phyloP scores from a whole-genome alignment of 2,797 vertebrate genomes.

The Apogon hyalosoma region DNA sequence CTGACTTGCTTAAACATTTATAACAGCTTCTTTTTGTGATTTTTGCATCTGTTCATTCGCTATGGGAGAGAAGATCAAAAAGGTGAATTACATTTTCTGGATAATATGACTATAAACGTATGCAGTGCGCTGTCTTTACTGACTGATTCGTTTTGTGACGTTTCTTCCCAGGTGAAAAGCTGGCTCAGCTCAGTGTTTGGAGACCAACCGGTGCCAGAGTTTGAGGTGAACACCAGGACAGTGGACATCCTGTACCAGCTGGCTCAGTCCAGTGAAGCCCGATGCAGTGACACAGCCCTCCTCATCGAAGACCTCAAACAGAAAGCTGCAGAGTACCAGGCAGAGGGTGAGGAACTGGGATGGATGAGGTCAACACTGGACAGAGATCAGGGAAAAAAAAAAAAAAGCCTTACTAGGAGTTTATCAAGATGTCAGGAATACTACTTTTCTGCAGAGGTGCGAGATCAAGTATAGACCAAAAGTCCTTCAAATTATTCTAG shows the following conservation, averaged over 20 bases:
- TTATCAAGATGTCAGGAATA: background rate
- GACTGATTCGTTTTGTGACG: background rate
- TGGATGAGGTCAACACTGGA: background rate
- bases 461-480: too few species aligned
- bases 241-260: constrained; percentile 85
- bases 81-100: constrained; percentile 50
- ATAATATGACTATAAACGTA: fast-evolving
- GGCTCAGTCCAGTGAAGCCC: constrained; percentile 73
- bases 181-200: constrained; percentile 87
- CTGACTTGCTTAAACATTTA: fast-evolving
- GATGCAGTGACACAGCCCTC: constrained; percentile 80
- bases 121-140: background rate
- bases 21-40: background rate
- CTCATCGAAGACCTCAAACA: constrained; percentile 84
- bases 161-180: constrained; percentile 79
- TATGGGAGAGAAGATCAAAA: constrained; percentile 82
- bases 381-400: background rate
- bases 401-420: too few species aligned
- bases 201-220: constrained; percentile 77
- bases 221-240: constrained; percentile 84
- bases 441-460: background rate
- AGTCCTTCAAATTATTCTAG: too few species aligned
- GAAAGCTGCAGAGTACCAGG: constrained; percentile 82
- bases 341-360: constrained; percentile 81
- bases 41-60: background rate